Evolutionary conservation across 2,797 vertebrate species (phyloP), one percentile per base, ranked within the genome.

Genomic region (Pterois miles): DNA sequence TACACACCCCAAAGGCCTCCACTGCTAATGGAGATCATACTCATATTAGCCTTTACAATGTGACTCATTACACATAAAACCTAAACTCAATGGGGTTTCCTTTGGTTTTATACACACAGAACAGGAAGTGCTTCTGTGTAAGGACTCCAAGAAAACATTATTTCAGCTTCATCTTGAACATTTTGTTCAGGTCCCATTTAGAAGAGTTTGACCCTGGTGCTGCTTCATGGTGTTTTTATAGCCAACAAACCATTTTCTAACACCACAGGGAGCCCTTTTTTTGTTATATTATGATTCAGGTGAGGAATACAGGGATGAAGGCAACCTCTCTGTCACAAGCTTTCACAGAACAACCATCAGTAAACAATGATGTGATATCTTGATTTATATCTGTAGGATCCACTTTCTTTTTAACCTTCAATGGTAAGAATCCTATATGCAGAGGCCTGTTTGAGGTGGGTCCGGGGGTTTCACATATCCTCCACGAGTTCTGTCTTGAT

Each of bases 391-490:
- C 77, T 72, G 50, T 74, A 71, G 82, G 88, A 86, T 86, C 71
- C 6, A 5, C 65, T 86, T 88, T 82, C 79, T 78, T 85, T 83
- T 86, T 58, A 82, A 86, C 85, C 78, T 68, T 69, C 31, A 69
- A 65, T 76, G 81, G 38, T 74, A 22, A 71, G 87, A 77, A 81
- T 80, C 70, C 60, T 74, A 69, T 76, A 77, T 20, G 62, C 70
- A 38, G 74, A 82, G 90, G 82, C 85, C 86, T 77, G 50, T 82
- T 86, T 89, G 88, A 92, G 90, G 88, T 89, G 88, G 83, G 80
- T 64, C 78, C 16, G 43, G 43, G 52, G 89, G 92, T 95, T 93
- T 95, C 90, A 91, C 90, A 86, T 95, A 76, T 94, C 94, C 88
- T 92, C 85, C 84, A 86, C 76, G 74, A 89, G 85, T 89, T 88